Percentiles rank a stretch among this genome's conserved stretches.
Conservation (phyloP, 2,888 invertebrate genomes). For the Mycalesis mineus region DNA sequence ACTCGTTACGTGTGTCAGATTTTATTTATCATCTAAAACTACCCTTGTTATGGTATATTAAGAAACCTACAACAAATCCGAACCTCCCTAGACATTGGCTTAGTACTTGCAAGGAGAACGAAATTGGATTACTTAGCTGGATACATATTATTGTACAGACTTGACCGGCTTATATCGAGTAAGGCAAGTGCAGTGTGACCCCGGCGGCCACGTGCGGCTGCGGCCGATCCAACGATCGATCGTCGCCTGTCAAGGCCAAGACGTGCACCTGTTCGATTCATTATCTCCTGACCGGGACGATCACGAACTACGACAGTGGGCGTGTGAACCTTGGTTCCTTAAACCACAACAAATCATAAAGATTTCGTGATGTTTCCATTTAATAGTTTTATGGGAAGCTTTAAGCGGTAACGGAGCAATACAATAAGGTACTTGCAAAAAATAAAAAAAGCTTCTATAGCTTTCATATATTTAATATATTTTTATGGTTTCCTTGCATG, state of each 20-base stretch:
- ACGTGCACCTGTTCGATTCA: background rate
- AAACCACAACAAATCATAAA: too few species aligned
- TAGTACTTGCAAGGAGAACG: background rate
- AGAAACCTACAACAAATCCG: background rate
- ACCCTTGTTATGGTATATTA: background rate
- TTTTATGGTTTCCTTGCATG: too few species aligned
- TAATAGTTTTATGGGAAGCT: too few species aligned
- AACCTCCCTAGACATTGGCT: background rate
- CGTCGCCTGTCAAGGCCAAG: background rate
- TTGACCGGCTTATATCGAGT: background rate
- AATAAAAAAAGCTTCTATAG: too few species aligned
- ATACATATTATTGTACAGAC: background rate
- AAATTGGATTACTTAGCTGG: background rate
- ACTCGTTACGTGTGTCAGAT: too few species aligned
- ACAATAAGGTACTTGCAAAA: too few species aligned
- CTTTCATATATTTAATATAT: too few species aligned
- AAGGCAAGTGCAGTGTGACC: background rate
- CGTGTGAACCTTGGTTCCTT: background rate
- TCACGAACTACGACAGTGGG: background rate
- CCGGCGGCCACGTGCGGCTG: background rate
- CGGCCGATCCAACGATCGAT: background rate
- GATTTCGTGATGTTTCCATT: too few species aligned
- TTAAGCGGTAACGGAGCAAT: too few species aligned
- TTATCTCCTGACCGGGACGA: background rate
- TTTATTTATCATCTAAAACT: background rate